phyloP scores from a whole-genome alignment of 2,888 invertebrate genomes.

The Omphaloscelis lunosa region DNA sequence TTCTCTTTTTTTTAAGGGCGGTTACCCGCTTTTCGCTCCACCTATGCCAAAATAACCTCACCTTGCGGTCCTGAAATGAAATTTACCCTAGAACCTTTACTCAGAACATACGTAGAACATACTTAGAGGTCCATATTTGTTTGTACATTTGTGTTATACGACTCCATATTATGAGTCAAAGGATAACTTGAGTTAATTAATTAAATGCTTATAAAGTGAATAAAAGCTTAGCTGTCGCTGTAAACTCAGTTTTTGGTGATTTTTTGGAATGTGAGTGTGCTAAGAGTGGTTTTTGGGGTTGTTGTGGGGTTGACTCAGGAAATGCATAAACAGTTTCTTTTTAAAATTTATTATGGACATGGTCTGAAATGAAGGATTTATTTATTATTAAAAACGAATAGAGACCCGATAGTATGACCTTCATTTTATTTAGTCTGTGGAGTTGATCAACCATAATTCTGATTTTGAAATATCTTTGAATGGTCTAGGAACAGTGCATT shows the following conservation, averaged over 20 bases:
- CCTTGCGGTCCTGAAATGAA: constrained; percentile 68
- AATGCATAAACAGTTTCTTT: no score
- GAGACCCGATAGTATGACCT: background rate
- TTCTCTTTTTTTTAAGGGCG: no score
- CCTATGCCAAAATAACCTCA: constrained; percentile 26
- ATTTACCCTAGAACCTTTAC: constrained; percentile 71
- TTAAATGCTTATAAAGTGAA: constrained; percentile 38
- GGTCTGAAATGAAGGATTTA: no score
- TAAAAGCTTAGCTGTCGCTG: constrained; percentile 17
- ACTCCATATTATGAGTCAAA: constrained; percentile 36
- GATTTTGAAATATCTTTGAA: background rate
- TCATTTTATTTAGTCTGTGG: background rate
- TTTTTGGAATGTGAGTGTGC: background rate
- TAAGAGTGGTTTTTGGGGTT: background rate
- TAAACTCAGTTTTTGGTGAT: constrained; percentile 11
- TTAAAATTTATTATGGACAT: no score
- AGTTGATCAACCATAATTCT: background rate
- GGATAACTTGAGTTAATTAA: constrained; percentile 43
- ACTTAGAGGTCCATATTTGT: constrained; percentile 68
- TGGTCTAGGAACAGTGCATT: background rate
- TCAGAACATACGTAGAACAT: constrained; percentile 67
- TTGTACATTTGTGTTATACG: constrained; percentile 64
- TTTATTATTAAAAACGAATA: background rate
- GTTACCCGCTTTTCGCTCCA: constrained; percentile 26
- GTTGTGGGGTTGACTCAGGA: background rate